Evolutionary conservation across 2,113 vertebrate species (phyloP).

Genomic region (Eurystomus gularis): DNA sequence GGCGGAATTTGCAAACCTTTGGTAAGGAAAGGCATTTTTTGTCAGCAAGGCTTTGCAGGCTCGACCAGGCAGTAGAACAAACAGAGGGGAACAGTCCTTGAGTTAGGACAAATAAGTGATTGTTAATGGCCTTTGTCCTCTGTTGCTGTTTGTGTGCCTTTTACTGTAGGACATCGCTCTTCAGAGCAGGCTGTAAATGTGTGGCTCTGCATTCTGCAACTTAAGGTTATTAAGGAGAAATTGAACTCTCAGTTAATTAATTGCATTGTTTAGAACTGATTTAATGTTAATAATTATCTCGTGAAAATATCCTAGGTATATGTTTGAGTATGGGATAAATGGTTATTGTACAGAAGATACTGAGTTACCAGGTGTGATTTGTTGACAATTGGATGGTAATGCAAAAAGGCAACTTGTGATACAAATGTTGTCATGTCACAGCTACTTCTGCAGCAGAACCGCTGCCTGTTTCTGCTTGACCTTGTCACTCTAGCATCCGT

Average conservation of each 20-base stretch:
- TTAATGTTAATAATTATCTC: neutral
- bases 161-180: neutral
- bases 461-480: neutral
- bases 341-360: neutral
- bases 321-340: neutral
- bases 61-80: constrained; percentile 4
- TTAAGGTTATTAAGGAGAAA: neutral
- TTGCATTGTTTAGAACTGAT: neutral
- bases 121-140: constrained; percentile 65
- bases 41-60: neutral
- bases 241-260: neutral
- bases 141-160: constrained; percentile 29
- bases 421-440: neutral
- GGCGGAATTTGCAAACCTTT: neutral
- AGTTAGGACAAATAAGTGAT: constrained; percentile 47
- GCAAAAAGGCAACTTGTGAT: neutral
- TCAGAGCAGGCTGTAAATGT: neutral
- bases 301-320: neutral
- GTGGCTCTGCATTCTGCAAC: neutral
- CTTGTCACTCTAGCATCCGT: neutral
- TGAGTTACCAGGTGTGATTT: neutral
- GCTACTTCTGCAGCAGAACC: neutral
- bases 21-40: neutral
- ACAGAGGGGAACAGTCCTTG: constrained; percentile 38
- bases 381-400: neutral